Evolutionary conservation across 2,113 vertebrate genomes (phyloP).

Genomic region (Apistogramma diplotaenia): DNA sequence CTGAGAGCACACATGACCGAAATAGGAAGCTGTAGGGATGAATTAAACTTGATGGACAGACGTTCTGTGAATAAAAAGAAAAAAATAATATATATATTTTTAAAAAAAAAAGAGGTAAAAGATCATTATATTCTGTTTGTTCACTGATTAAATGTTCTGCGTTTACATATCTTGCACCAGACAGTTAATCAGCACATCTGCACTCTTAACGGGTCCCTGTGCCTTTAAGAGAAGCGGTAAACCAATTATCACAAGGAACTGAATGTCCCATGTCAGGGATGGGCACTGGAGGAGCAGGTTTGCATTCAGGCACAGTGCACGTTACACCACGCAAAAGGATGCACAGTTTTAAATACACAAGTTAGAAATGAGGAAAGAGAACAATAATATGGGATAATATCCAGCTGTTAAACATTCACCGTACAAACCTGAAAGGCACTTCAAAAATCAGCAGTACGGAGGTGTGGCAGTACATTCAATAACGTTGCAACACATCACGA

Average conservation of each 20-base stretch:
- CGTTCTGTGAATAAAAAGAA: slow-evolving; percentile 1
- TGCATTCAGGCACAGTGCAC: not conserved
- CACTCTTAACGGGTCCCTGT: not conserved
- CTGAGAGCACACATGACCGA: slow-evolving; percentile 63
- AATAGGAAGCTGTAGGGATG: not conserved
- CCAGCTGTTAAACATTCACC: not conserved
- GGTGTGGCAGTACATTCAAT: not conserved
- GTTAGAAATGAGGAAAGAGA: not conserved
- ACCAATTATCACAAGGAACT: slow-evolving; percentile 32
- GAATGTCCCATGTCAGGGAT: slow-evolving; percentile 50
- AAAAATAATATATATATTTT: not conserved
- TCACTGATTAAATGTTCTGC: not conserved
- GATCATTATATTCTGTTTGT: not conserved
- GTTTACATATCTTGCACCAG: not conserved
- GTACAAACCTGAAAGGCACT: no score
- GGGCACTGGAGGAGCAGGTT: slow-evolving; percentile 16
- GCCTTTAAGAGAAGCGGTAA: slow-evolving; percentile 59
- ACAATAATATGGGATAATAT: not conserved
- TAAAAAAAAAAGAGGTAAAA: not conserved
- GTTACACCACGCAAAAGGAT: not conserved
- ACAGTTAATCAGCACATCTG: not conserved
- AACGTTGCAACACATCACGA: not conserved
- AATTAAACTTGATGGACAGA: not conserved
- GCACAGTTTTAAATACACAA: not conserved
- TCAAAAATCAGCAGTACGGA: not conserved